A percentile compares a stretch with the other conserved stretches of the same genome.
Conservation (phyloP, 2,113 vertebrate genomes). For the Equus przewalskii region DNA sequence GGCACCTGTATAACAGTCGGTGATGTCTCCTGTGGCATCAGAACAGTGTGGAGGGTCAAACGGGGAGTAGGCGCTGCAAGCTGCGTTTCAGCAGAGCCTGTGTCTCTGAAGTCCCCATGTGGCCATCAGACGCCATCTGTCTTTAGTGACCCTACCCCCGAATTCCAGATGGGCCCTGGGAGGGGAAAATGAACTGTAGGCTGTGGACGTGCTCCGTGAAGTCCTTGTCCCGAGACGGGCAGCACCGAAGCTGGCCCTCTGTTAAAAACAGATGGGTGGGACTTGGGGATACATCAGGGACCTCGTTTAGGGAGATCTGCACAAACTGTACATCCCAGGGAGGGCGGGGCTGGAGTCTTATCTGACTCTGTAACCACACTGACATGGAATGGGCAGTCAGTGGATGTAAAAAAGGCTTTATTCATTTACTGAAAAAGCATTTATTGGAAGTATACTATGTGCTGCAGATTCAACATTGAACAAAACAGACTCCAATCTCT, state of each 20-base stretch:
- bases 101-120: not conserved
- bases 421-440: not conserved
- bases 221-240: no score
- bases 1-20: rapidly evolving
- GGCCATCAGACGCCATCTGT: not conserved
- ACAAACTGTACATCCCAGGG: rapidly evolving
- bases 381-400: rapidly evolving
- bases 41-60: rapidly evolving
- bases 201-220: no score
- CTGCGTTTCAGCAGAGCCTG: not conserved
- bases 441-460: not conserved
- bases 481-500: not conserved
- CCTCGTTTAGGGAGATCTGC: rapidly evolving
- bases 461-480: rapidly evolving
- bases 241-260: not conserved
- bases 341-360: rapidly evolving
- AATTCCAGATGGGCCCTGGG: rapidly evolving
- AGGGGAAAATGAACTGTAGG: not conserved
- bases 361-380: not conserved
- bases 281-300: rapidly evolving
- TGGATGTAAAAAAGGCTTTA: not conserved
- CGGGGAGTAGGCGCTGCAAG: rapidly evolving
- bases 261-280: not conserved
- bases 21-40: not conserved
- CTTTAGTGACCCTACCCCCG: no score